phyloP scores from a whole-genome alignment of 2,113 vertebrate species.

The Psittacus erithacus region DNA sequence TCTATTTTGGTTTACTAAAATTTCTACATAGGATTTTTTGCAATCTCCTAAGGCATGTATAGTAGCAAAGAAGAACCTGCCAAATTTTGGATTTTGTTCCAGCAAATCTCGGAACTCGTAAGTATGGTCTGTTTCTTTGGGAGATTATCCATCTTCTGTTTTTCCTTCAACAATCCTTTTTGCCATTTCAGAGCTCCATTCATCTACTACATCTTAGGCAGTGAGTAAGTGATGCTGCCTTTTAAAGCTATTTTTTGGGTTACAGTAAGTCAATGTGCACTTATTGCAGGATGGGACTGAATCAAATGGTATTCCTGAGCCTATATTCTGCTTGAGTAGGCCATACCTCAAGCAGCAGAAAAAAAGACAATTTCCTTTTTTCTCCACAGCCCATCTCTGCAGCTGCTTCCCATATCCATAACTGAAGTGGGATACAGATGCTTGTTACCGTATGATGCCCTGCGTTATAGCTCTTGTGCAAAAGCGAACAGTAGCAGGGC shows the following conservation, averaged over 20 bases:
- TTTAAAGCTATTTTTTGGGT: neutral
- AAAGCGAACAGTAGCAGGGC: fast-evolving
- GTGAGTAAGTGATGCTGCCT: neutral
- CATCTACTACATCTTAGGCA: neutral
- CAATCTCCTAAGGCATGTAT: neutral
- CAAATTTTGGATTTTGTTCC: neutral
- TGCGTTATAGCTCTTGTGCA: fast-evolving
- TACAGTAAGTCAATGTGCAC: neutral
- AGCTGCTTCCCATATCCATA: neutral
- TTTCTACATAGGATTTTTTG: neutral
- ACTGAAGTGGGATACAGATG: neutral
- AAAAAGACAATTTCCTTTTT: neutral
- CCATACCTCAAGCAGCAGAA: neutral
- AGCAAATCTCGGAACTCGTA: neutral
- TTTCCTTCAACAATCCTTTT: neutral
- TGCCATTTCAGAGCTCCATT: neutral
- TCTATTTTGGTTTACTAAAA: neutral
- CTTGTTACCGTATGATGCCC: neutral
- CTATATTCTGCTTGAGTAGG: neutral
- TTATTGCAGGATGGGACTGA: neutral
- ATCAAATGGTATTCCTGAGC: neutral
- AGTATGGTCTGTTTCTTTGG: neutral
- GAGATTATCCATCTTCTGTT: neutral
- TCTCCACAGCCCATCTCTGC: neutral
- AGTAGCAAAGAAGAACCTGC: neutral